Percentiles rank a stretch among this genome's conserved stretches.
These are phyloP conservation scores for Nomada lathburiana DNA, from an alignment of 2,888 invertebrate species.

Conservation along the genomic window DNA sequence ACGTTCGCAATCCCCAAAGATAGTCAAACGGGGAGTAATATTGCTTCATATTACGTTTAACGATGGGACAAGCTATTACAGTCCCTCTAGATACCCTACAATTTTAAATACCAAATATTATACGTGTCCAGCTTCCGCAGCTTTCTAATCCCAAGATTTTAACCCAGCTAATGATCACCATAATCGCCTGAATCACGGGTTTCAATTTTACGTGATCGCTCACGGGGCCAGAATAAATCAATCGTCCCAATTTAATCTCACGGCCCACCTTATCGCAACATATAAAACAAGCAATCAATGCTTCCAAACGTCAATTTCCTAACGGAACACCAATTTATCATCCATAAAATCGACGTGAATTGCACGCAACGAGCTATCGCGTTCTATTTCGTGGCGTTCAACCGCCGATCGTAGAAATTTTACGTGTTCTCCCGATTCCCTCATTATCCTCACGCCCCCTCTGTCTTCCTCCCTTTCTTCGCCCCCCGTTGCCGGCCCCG, in stretches of 20 bases:
- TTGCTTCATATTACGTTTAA: conserved; percentile 12
- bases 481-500: conserved; percentile 19
- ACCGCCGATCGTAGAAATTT: conserved; percentile 1
- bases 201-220: too few species aligned
- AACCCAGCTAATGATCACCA: not conserved
- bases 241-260: not conserved
- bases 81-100: conserved; percentile 7
- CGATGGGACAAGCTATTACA: not conserved
- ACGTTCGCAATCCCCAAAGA: conserved; percentile 36
- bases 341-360: not conserved
- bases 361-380: not conserved
- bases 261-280: not conserved
- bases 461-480: conserved; percentile 11
- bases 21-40: conserved; percentile 22
- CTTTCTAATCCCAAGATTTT: not conserved
- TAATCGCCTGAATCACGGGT: not conserved
- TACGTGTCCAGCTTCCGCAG: too few species aligned
- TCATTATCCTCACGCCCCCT: not conserved
- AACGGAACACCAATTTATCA: conserved; percentile 1
- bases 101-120: not conserved
- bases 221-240: not conserved
- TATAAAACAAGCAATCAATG: not conserved
- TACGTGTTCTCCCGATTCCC: conserved; percentile 6
- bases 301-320: not conserved
- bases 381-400: not conserved